Conservation (phyloP, 1,140 invertebrate genomes). For the Sarcophaga bullata region DNA sequence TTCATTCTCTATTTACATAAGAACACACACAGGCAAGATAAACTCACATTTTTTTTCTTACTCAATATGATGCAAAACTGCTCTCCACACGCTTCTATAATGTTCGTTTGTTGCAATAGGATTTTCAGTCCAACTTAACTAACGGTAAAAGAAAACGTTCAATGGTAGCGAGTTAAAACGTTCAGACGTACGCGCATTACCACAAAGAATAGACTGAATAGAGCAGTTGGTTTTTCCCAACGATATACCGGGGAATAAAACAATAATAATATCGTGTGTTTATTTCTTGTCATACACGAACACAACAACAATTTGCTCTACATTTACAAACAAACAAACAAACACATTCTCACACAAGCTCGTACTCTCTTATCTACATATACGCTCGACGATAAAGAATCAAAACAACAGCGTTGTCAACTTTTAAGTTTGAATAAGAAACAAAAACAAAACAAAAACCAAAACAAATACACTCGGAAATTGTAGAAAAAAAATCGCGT, state of each 20-base stretch:
- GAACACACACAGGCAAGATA: not conserved
- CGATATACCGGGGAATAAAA: slow-evolving; percentile 6
- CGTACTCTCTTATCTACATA: no score
- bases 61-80: not conserved
- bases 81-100: not conserved
- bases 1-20: not conserved
- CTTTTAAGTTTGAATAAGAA: no score
- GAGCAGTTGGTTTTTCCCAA: slow-evolving; percentile 3
- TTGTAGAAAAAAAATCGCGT: no score
- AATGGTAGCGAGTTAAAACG: slow-evolving; percentile 5
- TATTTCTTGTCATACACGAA: not conserved
- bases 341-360: no score
- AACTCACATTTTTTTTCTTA: no score
- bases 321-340: no score
- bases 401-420: not conserved
- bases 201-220: not conserved
- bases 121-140: not conserved
- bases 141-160: no score
- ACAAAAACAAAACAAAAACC: no score
- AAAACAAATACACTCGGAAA: no score
- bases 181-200: slow-evolving; percentile 20
- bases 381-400: slow-evolving; percentile 3
- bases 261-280: not conserved
- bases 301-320: not conserved
- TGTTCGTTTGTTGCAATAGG: not conserved